Evolutionary conservation across 2,888 invertebrate species (phyloP).

Genomic region (Piscicola geometra): DNA sequence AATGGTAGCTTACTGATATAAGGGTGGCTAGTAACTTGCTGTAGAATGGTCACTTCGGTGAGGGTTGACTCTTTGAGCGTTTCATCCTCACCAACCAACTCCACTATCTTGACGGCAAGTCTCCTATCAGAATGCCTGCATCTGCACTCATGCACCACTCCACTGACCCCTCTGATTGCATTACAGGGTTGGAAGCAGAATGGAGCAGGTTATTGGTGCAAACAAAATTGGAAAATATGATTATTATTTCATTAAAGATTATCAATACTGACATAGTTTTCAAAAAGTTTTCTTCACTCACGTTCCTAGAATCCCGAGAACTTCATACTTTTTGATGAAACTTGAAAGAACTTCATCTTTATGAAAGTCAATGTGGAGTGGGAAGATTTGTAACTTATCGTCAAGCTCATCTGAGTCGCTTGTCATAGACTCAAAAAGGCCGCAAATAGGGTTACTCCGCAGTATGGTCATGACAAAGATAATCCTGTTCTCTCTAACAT

Average conservation of each 20-base stretch:
- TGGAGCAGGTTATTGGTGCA: neutral
- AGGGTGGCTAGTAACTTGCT: conserved; percentile 89
- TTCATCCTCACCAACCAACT: conserved; percentile 69
- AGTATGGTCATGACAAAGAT: conserved; percentile 6
- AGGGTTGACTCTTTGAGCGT: conserved; percentile 79
- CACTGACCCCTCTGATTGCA: conserved; percentile 77
- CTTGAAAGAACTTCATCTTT: conserved; percentile 88
- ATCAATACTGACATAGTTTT: neutral
- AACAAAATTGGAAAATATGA: neutral
- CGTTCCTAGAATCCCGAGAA: conserved; percentile 93
- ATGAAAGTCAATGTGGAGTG: neutral
- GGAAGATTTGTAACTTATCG: neutral
- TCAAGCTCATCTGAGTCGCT: neutral
- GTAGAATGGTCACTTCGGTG: conserved; percentile 85
- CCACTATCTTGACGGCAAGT: conserved; percentile 96
- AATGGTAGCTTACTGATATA: conserved; percentile 76
- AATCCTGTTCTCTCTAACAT: no score
- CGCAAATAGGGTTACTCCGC: neutral
- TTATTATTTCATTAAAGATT: neutral
- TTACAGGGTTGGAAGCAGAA: no score
- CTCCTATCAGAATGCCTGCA: conserved; percentile 91
- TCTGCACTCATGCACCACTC: conserved; percentile 89
- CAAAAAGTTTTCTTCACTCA: conserved; percentile 57
- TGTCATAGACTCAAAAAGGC: neutral
- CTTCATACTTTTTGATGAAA: conserved; percentile 95